Conservation (phyloP, 2,888 invertebrate species). For the Hirtodrosophila histrioides region DNA sequence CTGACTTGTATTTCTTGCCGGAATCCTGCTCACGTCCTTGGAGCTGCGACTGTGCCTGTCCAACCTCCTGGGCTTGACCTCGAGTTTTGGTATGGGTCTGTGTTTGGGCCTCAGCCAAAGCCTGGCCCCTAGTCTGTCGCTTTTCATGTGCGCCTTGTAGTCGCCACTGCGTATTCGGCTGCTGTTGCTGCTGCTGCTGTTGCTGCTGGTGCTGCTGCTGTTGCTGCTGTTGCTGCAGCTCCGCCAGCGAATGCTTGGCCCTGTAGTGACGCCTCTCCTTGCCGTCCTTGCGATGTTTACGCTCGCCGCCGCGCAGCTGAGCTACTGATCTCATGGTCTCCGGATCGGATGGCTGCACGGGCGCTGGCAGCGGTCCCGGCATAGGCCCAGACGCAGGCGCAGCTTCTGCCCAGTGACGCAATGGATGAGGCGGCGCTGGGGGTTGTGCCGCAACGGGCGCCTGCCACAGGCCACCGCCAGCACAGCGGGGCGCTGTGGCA, state of each 20-base stretch:
- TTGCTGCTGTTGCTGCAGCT: not conserved
- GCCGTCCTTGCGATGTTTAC: conserved; percentile 19
- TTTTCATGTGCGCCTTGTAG: not conserved
- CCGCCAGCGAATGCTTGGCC: not conserved
- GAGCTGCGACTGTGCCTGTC: not conserved
- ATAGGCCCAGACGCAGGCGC: conserved; percentile 13
- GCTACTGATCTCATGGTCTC: not conserved
- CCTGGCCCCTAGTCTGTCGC: not conserved
- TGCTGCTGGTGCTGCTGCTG: not conserved
- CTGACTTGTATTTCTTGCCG: not conserved
- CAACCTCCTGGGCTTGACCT: no score
- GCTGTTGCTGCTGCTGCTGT: no score
- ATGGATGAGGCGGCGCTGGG: not conserved
- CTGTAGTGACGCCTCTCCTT: conserved; percentile 14
- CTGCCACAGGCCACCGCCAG: conserved; percentile 34
- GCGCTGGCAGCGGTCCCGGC: not conserved
- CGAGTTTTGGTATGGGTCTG: not conserved
- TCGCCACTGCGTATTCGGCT: not conserved
- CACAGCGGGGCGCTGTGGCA: conserved; percentile 33
- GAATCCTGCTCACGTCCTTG: not conserved
- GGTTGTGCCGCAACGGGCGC: conserved; percentile 9
- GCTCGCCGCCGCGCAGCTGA: conserved; percentile 3
- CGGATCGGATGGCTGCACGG: not conserved
- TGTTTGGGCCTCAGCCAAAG: not conserved
- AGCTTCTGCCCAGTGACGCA: conserved; percentile 18